Conservation (phyloP, 2,113 vertebrate species). For the Myrmophylax atrothorax region DNA sequence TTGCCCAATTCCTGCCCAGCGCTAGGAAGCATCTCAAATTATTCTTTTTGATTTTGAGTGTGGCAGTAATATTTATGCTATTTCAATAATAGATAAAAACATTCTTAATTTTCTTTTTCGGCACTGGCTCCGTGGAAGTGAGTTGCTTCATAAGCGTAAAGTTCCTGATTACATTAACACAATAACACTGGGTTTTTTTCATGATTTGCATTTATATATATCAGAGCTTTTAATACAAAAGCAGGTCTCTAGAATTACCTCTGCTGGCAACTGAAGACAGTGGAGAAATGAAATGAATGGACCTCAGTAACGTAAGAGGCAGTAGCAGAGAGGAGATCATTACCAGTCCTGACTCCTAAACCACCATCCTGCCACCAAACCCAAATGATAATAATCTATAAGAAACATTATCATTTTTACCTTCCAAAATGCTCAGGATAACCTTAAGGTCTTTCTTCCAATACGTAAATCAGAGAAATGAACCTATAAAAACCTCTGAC, state of each 20-base stretch:
- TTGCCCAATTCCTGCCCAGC: slow-evolving; percentile 15
- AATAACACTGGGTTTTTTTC: background rate
- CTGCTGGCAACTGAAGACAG: background rate
- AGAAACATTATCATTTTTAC: background rate
- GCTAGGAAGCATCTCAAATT: slow-evolving; percentile 29
- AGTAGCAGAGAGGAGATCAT: background rate
- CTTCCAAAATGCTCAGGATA: background rate
- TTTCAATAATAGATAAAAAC: background rate
- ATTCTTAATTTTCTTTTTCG: background rate
- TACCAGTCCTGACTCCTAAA: background rate
- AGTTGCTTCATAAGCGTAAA: background rate
- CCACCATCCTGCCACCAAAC: background rate
- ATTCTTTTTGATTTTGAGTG: slow-evolving; percentile 16
- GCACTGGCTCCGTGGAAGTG: background rate
- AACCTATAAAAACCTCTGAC: background rate
- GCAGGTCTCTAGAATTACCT: background rate
- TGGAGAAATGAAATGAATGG: background rate
- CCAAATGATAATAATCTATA: background rate
- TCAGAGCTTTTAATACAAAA: background rate
- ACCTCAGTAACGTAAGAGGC: background rate
- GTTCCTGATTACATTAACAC: background rate
- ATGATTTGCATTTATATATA: background rate
- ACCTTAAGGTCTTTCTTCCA: background rate
- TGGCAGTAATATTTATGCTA: background rate
- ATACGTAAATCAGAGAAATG: background rate